Percentiles rank a stretch among this genome's conserved stretches.
phyloP scores from a whole-genome alignment of 2,797 vertebrate species.

The Malurus leucopterus region DNA sequence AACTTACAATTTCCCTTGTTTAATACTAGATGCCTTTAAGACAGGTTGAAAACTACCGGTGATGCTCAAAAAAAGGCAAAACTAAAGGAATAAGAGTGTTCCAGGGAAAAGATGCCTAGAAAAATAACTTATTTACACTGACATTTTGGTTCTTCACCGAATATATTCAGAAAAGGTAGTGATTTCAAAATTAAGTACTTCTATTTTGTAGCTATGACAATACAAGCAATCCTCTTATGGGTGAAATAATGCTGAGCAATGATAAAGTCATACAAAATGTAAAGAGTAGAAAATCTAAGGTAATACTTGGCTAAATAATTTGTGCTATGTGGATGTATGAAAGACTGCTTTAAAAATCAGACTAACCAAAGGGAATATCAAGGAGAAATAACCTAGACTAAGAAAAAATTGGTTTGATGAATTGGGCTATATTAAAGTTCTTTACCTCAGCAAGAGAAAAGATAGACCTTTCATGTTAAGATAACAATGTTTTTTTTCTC shows the following conservation, averaged over 20 bases:
- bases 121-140: slow-evolving; percentile 32
- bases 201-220: slow-evolving; percentile 7
- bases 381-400: slow-evolving; percentile 61
- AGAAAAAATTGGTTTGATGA: slow-evolving; percentile 63
- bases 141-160: neutral
- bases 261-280: slow-evolving; percentile 38
- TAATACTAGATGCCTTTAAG: neutral
- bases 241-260: slow-evolving; percentile 43
- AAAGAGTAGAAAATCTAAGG: slow-evolving; percentile 62
- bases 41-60: slow-evolving; percentile 26
- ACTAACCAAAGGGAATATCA: slow-evolving; percentile 56
- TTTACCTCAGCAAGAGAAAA: slow-evolving; percentile 23
- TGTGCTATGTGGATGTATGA: slow-evolving; percentile 33
- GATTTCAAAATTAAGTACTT: slow-evolving; percentile 49
- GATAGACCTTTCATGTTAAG: slow-evolving; percentile 51
- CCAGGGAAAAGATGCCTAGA: neutral
- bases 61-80: neutral
- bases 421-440: slow-evolving; percentile 48
- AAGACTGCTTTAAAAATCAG: slow-evolving; percentile 58
- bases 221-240: slow-evolving; percentile 29
- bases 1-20: neutral
- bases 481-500: slow-evolving; percentile 60
- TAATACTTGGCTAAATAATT: slow-evolving; percentile 63
- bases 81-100: neutral
- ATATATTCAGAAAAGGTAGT: slow-evolving; percentile 17